Evolutionary conservation across 2,888 invertebrate genomes (phyloP), one percentile per base, ranked within the genome.

Genomic region (Oligia strigilis): DNA sequence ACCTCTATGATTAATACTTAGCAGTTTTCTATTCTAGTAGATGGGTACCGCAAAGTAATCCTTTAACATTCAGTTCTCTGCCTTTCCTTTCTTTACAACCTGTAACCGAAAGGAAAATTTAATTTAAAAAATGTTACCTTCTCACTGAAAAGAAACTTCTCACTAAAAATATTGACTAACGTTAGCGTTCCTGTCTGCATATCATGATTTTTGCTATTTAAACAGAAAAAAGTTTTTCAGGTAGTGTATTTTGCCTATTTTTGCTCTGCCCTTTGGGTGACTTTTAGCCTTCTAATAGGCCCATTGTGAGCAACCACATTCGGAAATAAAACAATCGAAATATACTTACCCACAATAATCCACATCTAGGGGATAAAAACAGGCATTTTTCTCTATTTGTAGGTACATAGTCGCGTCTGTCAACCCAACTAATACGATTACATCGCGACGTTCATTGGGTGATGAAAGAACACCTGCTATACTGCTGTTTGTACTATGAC

Each of bases 381-480:
- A 14, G 43, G 0, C 0, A 4, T 60, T 70, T 65, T 82, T 71
- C n/a, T 78, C 43, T 75, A 75, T 82, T 65, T 75, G 55, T 29
- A 29, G 29, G 1, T n/a, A 70, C 49, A 80, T 64, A 52, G 66
- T 72, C 66, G 49, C 76, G 36, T 75, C n/a, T 69, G 72, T 36
- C 62, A 70, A 76, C 82, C 73, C 75, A 74, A 69, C 75, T 89
- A 89, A 89, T 83, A 75, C 52, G 80, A 90, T 90, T 90, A 90
- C 72, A 64, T 46, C 75, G 49, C 66, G 69, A 80, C 82, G 75
- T 87, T 89, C 85, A 89, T 87, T 89, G 79, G 80, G 80, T 81
- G 83, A 88, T 89, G 87, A 88, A 82, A 81, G 82, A 85, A 89
- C 89, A 89, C 89, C 89, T 89, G 89, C 83, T 80, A 72, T 77